Evolutionary conservation across 2,113 vertebrate genomes (phyloP).

Genomic region (Tursiops truncatus): DNA sequence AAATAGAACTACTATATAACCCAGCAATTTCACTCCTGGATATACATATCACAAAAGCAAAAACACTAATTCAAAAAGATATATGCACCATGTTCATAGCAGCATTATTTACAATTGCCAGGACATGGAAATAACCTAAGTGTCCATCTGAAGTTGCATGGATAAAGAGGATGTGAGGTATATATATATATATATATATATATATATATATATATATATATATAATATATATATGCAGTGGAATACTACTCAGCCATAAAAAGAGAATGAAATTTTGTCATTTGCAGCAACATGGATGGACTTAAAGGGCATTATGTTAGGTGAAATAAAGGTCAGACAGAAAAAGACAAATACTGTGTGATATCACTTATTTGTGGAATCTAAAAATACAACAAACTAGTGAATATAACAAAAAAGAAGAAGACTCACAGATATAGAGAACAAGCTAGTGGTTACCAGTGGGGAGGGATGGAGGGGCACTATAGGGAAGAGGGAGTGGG

Average conservation of each 20-base stretch:
- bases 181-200: no score
- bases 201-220: no score
- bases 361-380: neutral
- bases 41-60: neutral
- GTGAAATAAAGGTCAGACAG: neutral
- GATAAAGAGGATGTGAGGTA: neutral
- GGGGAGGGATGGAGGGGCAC: neutral
- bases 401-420: neutral
- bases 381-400: neutral
- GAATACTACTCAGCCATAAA: neutral
- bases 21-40: neutral
- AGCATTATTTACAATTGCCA: neutral
- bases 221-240: no score
- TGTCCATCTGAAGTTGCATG: neutral
- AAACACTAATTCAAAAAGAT: neutral
- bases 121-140: neutral
- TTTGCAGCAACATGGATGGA: neutral
- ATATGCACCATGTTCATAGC: neutral
- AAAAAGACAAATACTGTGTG: neutral
- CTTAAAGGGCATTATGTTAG: neutral
- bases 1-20: neutral
- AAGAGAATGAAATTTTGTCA: neutral
- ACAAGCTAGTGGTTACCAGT: neutral
- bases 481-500: neutral
- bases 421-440: neutral